Base-by-base conservation (phyloP, 2,888 invertebrate species). In the Apamea anceps region DNA sequence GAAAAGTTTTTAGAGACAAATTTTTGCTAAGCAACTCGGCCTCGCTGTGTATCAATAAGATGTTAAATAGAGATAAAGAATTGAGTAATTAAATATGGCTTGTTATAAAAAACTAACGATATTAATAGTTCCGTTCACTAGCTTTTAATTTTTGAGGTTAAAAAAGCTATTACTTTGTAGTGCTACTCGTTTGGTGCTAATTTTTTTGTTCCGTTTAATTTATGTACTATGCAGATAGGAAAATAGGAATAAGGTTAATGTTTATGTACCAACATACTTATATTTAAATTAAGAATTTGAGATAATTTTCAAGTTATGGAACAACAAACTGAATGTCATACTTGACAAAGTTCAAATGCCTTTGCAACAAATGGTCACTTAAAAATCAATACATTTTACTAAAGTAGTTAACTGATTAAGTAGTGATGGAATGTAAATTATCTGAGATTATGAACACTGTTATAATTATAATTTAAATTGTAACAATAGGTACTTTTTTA, bases 51-150 rank as follows among this genome's bases (percentile, higher is more conserved):
- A 80, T 79, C 77, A 81, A 74, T 78, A 85, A 78, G 85, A 88
- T 89, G 87, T 80, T 87, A 72, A 80, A 85, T 80, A 81, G 68
- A 77, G 84, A 87, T 88, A 84, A 85, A 72, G 54, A 82, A 76
- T 80, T 74, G 80, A 75, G 81, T 82, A 88, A 89, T 88, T 87
- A 89, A 86, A 88, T 84, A 75, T 83, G 45, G 81, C 72, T 84
- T 89, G 85, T 82, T 85, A 87, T 72, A 89, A 89, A 87, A 88
- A 87, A 78, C 63, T 12, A 73, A 79, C 72, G 71, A 77, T 80
- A 85, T 71, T 72, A 87, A 82, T 76, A 62, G 85, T 87, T 89
- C 88, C 88, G 87, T 84, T 89, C 82, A 88, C 82, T 74, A 68
- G 85, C 81, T 87, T 88, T 86, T 82, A 80, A 82, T 81, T 78